These are phyloP conservation scores for Bothrops jararaca DNA, from an alignment of 2,113 vertebrate genomes.

Conservation along the genomic window DNA sequence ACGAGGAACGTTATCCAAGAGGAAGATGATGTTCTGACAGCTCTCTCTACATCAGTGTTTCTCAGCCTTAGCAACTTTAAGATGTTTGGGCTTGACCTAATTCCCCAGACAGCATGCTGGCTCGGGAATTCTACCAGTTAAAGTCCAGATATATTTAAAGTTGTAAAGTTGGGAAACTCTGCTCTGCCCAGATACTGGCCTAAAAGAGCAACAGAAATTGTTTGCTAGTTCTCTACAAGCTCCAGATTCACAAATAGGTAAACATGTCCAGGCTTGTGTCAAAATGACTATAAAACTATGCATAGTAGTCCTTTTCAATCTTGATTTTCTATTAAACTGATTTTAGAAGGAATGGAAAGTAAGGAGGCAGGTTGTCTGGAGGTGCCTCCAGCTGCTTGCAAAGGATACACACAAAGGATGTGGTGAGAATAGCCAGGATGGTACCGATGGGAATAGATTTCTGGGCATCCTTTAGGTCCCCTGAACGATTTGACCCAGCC, in stretches of 20 bases:
- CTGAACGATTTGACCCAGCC: conserved; percentile 90
- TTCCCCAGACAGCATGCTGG: not conserved
- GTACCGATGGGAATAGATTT: conserved; percentile 92
- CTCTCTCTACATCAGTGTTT: not conserved
- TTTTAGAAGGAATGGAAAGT: not conserved
- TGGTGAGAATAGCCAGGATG: conserved; percentile 88
- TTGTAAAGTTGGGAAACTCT: not conserved
- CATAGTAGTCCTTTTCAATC: not conserved
- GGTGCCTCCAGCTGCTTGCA: not conserved
- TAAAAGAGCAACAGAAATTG: not conserved
- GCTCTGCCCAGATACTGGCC: not conserved
- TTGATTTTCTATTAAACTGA: not conserved
- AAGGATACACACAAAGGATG: conserved; percentile 92
- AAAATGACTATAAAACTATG: not conserved
- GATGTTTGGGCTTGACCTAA: not conserved
- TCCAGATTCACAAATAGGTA: not conserved
- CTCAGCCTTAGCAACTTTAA: not conserved
- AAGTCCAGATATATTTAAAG: not conserved
- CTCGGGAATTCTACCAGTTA: not conserved
- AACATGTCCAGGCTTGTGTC: not conserved
- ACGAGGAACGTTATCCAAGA: not conserved
- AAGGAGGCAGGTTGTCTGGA: not conserved
- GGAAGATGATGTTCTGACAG: not conserved
- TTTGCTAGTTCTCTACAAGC: not conserved
- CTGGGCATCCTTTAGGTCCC: conserved; percentile 89